These are phyloP conservation scores for Conopomorpha cramerella DNA, from an alignment of 1,140 invertebrate species.

Conservation along the genomic window DNA sequence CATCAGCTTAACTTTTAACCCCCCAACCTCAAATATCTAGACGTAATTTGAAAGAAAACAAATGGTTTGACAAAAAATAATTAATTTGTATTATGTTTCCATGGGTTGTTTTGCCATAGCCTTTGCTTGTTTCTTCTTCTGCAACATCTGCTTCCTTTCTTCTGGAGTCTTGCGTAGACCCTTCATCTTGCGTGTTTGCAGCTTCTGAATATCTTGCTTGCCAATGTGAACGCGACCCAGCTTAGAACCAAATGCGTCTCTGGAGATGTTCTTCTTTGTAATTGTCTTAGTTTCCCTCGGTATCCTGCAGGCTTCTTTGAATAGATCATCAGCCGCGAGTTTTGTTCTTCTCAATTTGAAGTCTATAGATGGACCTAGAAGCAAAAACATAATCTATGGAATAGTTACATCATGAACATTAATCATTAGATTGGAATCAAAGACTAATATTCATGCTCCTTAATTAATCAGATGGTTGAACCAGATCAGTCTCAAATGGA, in stretches of 20 bases:
- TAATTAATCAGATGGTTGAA: too few species aligned
- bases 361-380: conserved; percentile 83
- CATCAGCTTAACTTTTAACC: too few species aligned
- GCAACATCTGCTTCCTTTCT: conserved; percentile 67
- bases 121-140: conserved; percentile 58
- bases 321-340: conserved; percentile 88
- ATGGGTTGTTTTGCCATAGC: conserved; percentile 20
- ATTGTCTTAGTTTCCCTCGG: conserved; percentile 82
- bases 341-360: conserved; percentile 83
- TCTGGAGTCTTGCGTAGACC: conserved; percentile 78
- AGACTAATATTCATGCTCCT: too few species aligned
- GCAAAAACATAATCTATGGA: conserved; percentile 9
- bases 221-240: conserved; percentile 92
- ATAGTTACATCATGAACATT: too few species aligned
- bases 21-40: too few species aligned
- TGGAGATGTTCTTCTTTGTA: conserved; percentile 90
- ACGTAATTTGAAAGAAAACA: too few species aligned
- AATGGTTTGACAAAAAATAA: too few species aligned
- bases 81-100: conserved; percentile 11
- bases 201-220: conserved; percentile 80
- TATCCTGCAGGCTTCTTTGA: conserved; percentile 83
- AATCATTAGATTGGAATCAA: too few species aligned
- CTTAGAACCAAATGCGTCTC: conserved; percentile 86
- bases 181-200: conserved; percentile 95
- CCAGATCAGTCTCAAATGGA: too few species aligned